These are phyloP conservation scores for Chiloscyllium plagiosum DNA, from an alignment of 2,113 vertebrate genomes.

Conservation along the genomic window DNA sequence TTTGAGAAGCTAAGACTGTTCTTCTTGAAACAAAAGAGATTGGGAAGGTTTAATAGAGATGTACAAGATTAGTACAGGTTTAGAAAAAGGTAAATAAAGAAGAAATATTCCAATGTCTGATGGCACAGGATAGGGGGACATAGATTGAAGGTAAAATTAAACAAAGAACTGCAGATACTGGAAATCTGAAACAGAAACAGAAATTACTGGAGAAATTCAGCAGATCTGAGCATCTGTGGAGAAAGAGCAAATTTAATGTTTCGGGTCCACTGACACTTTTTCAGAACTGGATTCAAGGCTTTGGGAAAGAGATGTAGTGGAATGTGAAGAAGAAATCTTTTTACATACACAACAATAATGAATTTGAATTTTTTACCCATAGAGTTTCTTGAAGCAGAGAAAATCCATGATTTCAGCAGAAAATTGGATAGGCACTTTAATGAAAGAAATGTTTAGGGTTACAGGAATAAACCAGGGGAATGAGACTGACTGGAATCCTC, in stretches of 20 bases:
- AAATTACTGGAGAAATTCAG: too few species aligned
- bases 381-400: background rate
- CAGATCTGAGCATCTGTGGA: too few species aligned
- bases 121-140: background rate
- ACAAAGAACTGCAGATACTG: too few species aligned
- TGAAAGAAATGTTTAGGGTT: background rate
- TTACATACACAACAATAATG: background rate
- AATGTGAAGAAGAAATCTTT: background rate
- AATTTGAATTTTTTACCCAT: background rate
- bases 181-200: too few species aligned
- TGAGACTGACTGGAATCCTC: background rate
- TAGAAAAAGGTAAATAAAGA: background rate
- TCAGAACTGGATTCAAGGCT: too few species aligned
- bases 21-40: too few species aligned
- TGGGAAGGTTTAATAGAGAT: background rate
- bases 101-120: background rate
- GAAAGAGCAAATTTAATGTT: too few species aligned
- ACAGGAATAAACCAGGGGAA: background rate
- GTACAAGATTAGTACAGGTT: background rate
- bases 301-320: background rate
- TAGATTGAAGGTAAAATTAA: too few species aligned
- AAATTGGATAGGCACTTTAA: background rate
- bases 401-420: too few species aligned
- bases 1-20: too few species aligned
- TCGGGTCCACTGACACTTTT: too few species aligned